Evolutionary conservation across 1,140 invertebrate genomes (phyloP), one percentile per base, ranked within the genome.

Genomic region (Schlechtendalia chinensis): DNA sequence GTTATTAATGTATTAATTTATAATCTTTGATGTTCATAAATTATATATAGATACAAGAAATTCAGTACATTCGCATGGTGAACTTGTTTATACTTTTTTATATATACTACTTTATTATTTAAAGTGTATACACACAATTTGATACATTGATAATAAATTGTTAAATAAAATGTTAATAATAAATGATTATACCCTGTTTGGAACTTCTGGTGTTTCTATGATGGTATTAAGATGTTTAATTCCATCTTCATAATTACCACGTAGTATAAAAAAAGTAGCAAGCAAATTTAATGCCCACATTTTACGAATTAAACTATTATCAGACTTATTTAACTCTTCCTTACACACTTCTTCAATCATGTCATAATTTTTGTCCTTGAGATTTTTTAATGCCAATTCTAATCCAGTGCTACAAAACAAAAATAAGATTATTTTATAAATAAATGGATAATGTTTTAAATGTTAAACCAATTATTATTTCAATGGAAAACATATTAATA

Each of bases 251-350:
- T 91, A 89, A 82, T 91, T 87, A 6, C 93, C 93, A 65, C 90
- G 88, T 0, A 97, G 86, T 58, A 95, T 87, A 84, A 93, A 90
- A 85, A 97, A 94, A 14, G 95, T 96, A 29, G 90, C 94, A 75
- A 94, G 88, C 74, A 97, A 85, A 16, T 96, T 87, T 80, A 92
- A 84, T 5, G 94, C 90, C 86, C 95, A 91, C 22, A 89, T 87
- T 82, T 89, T 86, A 65, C 85, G 83, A 59, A 87, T 86, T 65
- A 88, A 87, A 22, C 85, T 82, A 81, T 87, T 83, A 82, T 88
- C 89, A 74, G 85, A 82, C n/a, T 88, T 87, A 63, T 90, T 87
- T 19, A 97, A 88, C 87, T 96, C 94, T 85, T 93, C 89, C 16
- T 90, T 92, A 85, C 95, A 97, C 22, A 91, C 88, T 58, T 89